These are phyloP conservation scores for Tringa solitaria DNA, from an alignment of 2,113 vertebrate genomes.

Conservation along the genomic window DNA sequence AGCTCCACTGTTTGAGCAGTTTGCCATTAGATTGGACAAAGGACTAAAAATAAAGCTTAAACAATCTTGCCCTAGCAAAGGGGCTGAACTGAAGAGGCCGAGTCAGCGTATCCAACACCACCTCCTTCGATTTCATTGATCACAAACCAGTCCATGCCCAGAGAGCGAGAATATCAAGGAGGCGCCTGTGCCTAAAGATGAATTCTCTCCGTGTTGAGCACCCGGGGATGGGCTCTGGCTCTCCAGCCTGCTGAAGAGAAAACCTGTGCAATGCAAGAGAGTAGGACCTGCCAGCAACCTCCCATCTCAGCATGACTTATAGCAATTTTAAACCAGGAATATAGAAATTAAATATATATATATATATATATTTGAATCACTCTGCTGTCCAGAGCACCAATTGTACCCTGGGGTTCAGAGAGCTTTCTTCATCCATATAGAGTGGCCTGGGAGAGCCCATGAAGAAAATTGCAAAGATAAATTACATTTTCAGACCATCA, in stretches of 20 bases:
- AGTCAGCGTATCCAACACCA: neutral
- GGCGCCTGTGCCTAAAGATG: accelerated
- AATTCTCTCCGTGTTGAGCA: neutral
- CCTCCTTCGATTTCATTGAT: neutral
- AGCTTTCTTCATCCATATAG: neutral
- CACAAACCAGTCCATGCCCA: neutral
- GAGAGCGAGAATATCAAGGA: accelerated
- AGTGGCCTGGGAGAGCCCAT: neutral
- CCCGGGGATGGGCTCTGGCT: accelerated
- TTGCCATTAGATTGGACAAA: neutral
- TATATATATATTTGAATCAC: neutral
- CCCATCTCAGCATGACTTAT: neutral
- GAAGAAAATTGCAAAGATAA: accelerated
- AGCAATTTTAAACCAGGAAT: neutral
- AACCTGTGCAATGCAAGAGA: neutral
- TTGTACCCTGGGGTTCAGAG: neutral
- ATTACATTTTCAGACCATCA: neutral
- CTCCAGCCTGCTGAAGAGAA: neutral
- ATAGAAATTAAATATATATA: neutral
- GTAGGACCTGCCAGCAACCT: neutral
- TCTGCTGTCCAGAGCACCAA: neutral
- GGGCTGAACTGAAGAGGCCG: neutral
- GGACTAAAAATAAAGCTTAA: neutral
- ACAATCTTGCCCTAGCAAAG: neutral
- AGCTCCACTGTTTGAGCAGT: constrained; percentile 1